These are phyloP conservation scores for Amphimallon solstitiale DNA, from an alignment of 2,888 invertebrate genomes.

Conservation along the genomic window DNA sequence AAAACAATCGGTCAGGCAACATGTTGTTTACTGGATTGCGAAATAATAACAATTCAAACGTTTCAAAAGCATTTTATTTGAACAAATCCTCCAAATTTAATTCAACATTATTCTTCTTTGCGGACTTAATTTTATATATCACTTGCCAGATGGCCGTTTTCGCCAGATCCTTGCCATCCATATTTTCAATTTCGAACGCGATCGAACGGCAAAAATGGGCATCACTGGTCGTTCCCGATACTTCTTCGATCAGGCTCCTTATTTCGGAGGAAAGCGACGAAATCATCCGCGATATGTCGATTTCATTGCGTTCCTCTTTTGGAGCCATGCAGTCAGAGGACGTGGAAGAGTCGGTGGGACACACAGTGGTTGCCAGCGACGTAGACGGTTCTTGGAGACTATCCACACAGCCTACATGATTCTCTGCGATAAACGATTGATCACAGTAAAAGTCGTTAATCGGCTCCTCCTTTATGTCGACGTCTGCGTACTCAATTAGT, in stretches of 20 bases:
- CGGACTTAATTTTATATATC: slow-evolving; percentile 18
- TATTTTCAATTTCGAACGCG: slow-evolving; percentile 5
- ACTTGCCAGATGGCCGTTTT: slow-evolving; percentile 25
- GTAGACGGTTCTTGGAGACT: background rate
- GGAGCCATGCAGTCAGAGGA: background rate
- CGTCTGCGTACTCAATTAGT: no score
- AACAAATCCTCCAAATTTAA: slow-evolving; percentile 13
- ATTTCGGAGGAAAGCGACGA: slow-evolving; percentile 7
- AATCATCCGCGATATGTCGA: slow-evolving; percentile 6
- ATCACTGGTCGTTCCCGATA: slow-evolving; percentile 2
- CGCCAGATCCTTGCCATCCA: slow-evolving; percentile 22
- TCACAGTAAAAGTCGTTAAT: background rate
- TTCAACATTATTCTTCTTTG: slow-evolving; percentile 18
- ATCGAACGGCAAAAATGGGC: slow-evolving; percentile 15
- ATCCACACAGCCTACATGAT: background rate
- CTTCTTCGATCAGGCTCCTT: background rate
- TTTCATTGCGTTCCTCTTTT: background rate
- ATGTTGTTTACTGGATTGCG: no score
- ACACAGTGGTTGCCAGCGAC: background rate
- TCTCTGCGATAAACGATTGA: background rate
- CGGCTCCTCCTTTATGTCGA: background rate
- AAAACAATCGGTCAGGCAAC: no score
- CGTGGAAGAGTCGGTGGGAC: background rate
- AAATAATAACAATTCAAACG: no score
- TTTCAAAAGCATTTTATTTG: background rate